These are phyloP conservation scores for Potamarius usumacintae DNA, from an alignment of 2,113 vertebrate species.

Conservation along the genomic window DNA sequence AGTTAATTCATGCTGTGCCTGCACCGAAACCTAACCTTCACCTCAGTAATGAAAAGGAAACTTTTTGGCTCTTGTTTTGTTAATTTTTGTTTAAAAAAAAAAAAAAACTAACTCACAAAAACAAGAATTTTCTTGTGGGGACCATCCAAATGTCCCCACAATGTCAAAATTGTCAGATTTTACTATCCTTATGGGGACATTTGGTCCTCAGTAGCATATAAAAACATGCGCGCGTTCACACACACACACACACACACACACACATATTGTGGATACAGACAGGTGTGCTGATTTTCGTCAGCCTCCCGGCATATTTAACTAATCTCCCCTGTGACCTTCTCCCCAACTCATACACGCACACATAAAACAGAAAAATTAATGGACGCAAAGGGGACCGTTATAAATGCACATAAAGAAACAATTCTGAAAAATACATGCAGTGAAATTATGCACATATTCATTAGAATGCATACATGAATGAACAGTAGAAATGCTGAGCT, in stretches of 20 bases:
- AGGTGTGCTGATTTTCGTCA: constrained; percentile 50
- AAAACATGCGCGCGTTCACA: background rate
- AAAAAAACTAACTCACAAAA: no score
- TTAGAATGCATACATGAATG: constrained; percentile 29
- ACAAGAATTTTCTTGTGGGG: no score
- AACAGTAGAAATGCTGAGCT: background rate
- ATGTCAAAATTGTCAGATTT: no score
- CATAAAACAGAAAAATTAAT: constrained; percentile 15
- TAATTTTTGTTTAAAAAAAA: no score
- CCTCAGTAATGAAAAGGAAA: no score
- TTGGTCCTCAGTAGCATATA: no score
- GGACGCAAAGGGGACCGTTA: background rate
- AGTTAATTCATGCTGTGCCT: no score
- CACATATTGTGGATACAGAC: background rate
- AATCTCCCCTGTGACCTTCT: constrained; percentile 58
- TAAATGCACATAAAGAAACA: constrained; percentile 8
- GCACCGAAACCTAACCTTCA: no score
- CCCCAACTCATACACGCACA: constrained; percentile 39
- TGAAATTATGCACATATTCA: constrained; percentile 27
- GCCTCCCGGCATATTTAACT: constrained; percentile 56
- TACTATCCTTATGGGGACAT: no score
- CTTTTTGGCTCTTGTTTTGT: no score
- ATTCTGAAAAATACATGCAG: constrained; percentile 31
- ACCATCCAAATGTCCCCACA: no score
- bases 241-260: constrained; percentile 22